Conservation (phyloP, 2,888 invertebrate species). For the Cyclophora punctaria region DNA sequence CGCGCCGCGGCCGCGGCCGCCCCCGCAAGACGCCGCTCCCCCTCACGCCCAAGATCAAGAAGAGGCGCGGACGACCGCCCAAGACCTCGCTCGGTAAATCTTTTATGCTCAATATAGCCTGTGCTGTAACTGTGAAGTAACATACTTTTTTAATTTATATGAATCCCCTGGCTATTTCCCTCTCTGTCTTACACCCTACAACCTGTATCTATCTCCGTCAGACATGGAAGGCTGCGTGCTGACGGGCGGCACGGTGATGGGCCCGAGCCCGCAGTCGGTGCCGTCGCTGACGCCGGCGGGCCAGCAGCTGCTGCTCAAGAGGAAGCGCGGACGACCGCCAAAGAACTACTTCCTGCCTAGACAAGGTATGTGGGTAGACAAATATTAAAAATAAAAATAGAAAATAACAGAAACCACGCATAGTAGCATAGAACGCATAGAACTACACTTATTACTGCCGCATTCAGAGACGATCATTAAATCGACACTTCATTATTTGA, state of each 20-base stretch:
- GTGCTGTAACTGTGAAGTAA: too few species aligned
- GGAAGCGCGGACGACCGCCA: conserved; percentile 62
- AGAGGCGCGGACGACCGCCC: conserved; percentile 63
- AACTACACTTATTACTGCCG: too few species aligned
- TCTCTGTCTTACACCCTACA: not conserved
- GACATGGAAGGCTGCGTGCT: conserved; percentile 69
- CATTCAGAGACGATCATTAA: too few species aligned
- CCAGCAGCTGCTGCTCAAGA: conserved; percentile 58
- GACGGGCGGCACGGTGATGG: conserved; percentile 49
- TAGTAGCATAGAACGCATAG: too few species aligned
- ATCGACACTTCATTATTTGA: too few species aligned
- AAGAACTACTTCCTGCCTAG: conserved; percentile 63
- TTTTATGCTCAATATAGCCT: too few species aligned
- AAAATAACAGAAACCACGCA: too few species aligned
- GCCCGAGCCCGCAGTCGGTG: conserved; percentile 23
- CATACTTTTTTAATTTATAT: too few species aligned
- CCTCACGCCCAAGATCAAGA: conserved; percentile 63
- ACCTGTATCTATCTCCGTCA: conserved; percentile 12
- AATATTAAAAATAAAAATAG: too few species aligned
- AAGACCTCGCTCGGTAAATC: conserved; percentile 64
- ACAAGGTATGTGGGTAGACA: conserved; percentile 29
- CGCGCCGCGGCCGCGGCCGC: conserved; percentile 61
- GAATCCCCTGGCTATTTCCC: too few species aligned
- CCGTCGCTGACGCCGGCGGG: conserved; percentile 35
- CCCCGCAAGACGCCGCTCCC: conserved; percentile 73